Evolutionary conservation across 2,888 invertebrate genomes (phyloP).

Genomic region (Nemotelus nigrinus): DNA sequence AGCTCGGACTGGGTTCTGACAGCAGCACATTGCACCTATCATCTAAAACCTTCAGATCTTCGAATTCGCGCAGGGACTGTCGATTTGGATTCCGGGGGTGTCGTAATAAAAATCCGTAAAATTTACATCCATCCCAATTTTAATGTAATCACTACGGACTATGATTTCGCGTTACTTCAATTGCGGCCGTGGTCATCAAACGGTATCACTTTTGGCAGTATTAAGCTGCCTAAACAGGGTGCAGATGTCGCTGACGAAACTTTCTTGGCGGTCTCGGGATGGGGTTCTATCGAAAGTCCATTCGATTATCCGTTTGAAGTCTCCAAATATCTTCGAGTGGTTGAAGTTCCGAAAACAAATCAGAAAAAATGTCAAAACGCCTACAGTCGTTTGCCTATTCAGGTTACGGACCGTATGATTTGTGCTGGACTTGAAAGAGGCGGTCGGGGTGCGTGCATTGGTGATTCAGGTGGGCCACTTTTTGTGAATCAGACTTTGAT

Average conservation of each 20-base stretch:
- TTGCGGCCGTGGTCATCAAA: slow-evolving; percentile 56
- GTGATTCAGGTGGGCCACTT: slow-evolving; percentile 63
- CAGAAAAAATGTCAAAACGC: slow-evolving; percentile 55
- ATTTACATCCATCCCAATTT: slow-evolving; percentile 61
- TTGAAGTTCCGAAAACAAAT: slow-evolving; percentile 57
- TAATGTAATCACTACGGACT: slow-evolving; percentile 61
- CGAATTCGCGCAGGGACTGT: slow-evolving; percentile 63
- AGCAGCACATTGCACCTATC: slow-evolving; percentile 64
- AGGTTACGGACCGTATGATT: slow-evolving; percentile 58
- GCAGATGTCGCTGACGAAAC: slow-evolving; percentile 56
- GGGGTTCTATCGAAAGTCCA: slow-evolving; percentile 58
- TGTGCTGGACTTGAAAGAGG: slow-evolving; percentile 58
- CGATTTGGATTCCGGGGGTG: slow-evolving; percentile 59
- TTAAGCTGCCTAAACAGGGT: slow-evolving; percentile 55
- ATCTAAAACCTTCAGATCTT: slow-evolving; percentile 51
- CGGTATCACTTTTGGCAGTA: slow-evolving; percentile 53
- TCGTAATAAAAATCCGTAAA: slow-evolving; percentile 57
- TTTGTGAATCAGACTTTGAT: slow-evolving; percentile 54
- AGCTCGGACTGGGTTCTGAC: slow-evolving; percentile 61
- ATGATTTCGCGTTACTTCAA: slow-evolving; percentile 64
- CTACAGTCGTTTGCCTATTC: slow-evolving; percentile 51
- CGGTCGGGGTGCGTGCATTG: slow-evolving; percentile 59
- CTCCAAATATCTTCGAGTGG: slow-evolving; percentile 53
- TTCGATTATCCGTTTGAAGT: slow-evolving; percentile 50
- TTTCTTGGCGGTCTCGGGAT: slow-evolving; percentile 59